Percentiles rank a stretch among this genome's conserved stretches.
Conservation (phyloP, 2,113 vertebrate genomes). For the Ranitomeya variabilis region DNA sequence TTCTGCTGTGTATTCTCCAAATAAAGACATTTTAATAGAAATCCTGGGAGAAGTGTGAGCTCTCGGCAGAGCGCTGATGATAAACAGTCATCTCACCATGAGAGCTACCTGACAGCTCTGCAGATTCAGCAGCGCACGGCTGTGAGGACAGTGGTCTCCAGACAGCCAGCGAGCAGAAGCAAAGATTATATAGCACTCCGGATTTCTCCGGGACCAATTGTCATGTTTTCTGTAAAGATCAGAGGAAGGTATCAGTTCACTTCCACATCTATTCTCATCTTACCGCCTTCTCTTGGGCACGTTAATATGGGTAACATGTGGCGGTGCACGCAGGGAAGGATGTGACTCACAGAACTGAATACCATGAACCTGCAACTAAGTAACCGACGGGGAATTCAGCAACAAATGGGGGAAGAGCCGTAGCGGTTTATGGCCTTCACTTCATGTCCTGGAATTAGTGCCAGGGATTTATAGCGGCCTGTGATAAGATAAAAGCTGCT, state of each 20-base stretch:
- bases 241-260: constrained; percentile 33
- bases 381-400: background rate
- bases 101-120: constrained; percentile 54
- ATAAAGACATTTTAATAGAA: constrained; percentile 51
- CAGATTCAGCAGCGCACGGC: constrained; percentile 47
- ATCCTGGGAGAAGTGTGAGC: constrained; percentile 26
- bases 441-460: background rate
- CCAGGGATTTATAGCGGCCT: background rate
- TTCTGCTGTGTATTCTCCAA: constrained; percentile 25
- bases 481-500: background rate
- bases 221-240: constrained; percentile 49
- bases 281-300: background rate
- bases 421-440: background rate
- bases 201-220: constrained; percentile 46
- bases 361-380: background rate
- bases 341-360: background rate
- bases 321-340: background rate
- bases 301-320: background rate
- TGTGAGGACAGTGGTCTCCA: constrained; percentile 48
- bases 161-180: constrained; percentile 39
- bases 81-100: constrained; percentile 49
- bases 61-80: constrained; percentile 37
- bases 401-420: background rate
- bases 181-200: constrained; percentile 19
- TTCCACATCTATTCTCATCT: background rate